These are phyloP conservation scores for Acropora yongei DNA, from an alignment of 64 coral and sea anemone genomes.

Conservation along the genomic window DNA sequence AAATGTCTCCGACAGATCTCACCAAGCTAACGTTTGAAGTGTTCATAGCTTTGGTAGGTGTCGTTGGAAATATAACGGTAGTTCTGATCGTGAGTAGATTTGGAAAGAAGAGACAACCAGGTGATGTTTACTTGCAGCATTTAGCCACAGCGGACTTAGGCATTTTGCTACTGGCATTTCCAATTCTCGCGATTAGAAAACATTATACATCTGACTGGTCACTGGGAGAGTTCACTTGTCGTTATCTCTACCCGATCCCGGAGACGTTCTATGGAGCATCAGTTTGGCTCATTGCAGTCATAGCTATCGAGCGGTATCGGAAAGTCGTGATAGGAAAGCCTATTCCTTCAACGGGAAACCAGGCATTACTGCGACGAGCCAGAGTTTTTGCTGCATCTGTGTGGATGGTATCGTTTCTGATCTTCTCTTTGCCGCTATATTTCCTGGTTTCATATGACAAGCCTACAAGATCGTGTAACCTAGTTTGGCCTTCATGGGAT, in stretches of 20 bases:
- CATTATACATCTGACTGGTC: constrained; percentile 34
- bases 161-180: constrained; percentile 42
- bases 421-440: constrained; percentile 55
- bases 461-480: background rate
- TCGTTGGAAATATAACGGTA: constrained; percentile 66
- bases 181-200: constrained; percentile 43
- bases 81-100: constrained; percentile 32
- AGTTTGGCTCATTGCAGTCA: constrained; percentile 53
- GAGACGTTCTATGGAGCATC: constrained; percentile 61
- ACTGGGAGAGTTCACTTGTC: constrained; percentile 49
- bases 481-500: background rate
- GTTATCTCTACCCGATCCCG: constrained; percentile 50
- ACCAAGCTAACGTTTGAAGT: constrained; percentile 18
- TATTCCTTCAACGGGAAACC: background rate
- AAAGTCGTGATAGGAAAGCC: constrained; percentile 6
- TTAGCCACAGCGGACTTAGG: constrained; percentile 68
- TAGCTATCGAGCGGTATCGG: constrained; percentile 50
- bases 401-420: constrained; percentile 41
- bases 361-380: background rate
- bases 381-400: constrained; percentile 8
- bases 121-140: constrained; percentile 54
- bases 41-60: constrained; percentile 51
- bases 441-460: constrained; percentile 42
- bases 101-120: constrained; percentile 31
- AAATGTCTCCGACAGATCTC: background rate